Evolutionary conservation across 1,140 invertebrate species (phyloP).

Genomic region (Drosophila cardini): DNA sequence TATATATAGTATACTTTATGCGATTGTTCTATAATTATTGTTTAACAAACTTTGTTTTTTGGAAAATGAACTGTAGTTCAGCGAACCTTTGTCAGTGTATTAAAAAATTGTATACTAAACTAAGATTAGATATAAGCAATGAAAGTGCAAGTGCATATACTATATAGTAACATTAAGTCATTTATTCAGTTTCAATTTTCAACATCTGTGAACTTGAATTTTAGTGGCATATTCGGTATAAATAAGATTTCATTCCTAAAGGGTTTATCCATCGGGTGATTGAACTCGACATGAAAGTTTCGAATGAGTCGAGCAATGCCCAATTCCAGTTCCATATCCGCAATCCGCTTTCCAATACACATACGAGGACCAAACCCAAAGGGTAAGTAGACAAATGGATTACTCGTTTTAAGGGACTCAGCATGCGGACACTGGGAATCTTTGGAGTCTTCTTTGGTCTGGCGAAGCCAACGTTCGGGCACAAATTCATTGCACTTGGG

Average conservation of each 20-base stretch:
- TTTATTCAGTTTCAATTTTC: slow-evolving; percentile 24
- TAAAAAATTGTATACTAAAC: too few species aligned
- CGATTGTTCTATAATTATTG: too few species aligned
- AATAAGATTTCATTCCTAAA: slow-evolving; percentile 62
- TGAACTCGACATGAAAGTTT: slow-evolving; percentile 86
- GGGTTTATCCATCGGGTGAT: slow-evolving; percentile 64
- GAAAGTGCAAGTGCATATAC: too few species aligned
- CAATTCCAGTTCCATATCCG: slow-evolving; percentile 89
- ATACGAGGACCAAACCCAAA: slow-evolving; percentile 88
- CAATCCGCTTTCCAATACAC: slow-evolving; percentile 88
- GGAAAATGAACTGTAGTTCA: too few species aligned
- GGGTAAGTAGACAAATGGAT: slow-evolving; percentile 86
- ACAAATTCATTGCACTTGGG: slow-evolving; percentile 85
- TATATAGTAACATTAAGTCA: not conserved
- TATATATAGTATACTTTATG: too few species aligned
- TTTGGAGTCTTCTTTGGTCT: slow-evolving; percentile 42
- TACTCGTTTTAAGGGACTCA: slow-evolving; percentile 50
- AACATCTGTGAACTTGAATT: slow-evolving; percentile 76
- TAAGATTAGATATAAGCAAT: too few species aligned
- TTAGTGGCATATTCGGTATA: slow-evolving; percentile 76
- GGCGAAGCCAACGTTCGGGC: slow-evolving; percentile 87
- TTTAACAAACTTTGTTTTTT: too few species aligned
- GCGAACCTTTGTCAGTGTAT: too few species aligned
- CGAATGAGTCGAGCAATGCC: slow-evolving; percentile 87
- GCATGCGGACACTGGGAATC: slow-evolving; percentile 64